Conservation (phyloP, 2,888 invertebrate genomes). For the Pyralis farinalis region DNA sequence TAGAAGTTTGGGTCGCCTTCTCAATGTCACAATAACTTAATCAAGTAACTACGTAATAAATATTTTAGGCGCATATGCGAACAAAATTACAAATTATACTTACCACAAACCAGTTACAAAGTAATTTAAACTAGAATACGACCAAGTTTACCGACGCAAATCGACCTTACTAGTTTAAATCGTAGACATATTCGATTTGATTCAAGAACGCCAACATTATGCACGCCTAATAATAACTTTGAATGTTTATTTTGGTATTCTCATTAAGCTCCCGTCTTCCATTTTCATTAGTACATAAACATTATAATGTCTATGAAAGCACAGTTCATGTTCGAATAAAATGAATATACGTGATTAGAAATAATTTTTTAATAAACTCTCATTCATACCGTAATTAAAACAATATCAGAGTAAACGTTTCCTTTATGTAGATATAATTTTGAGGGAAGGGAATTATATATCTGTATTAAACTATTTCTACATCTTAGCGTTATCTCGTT, state of each 20-base stretch:
- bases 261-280: constrained; percentile 41
- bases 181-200: constrained; percentile 24
- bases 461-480: no score
- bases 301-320: constrained; percentile 13
- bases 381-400: not conserved
- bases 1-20: no score
- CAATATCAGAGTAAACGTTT: not conserved
- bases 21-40: no score
- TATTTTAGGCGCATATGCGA: no score
- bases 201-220: constrained; percentile 47
- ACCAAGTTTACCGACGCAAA: constrained; percentile 15
- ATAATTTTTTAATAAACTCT: not conserved
- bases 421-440: no score
- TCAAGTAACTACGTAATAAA: no score
- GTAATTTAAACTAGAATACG: no score
- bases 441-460: no score
- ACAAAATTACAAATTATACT: not conserved
- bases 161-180: constrained; percentile 22
- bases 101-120: constrained; percentile 6
- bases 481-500: no score
- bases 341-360: constrained; percentile 4
- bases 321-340: constrained; percentile 4
- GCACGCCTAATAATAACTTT: constrained; percentile 46
- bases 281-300: constrained; percentile 28
- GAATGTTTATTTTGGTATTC: constrained; percentile 26